Evolutionary conservation across 2,113 vertebrate genomes (phyloP).

Genomic region (Ginglymostoma cirratum): DNA sequence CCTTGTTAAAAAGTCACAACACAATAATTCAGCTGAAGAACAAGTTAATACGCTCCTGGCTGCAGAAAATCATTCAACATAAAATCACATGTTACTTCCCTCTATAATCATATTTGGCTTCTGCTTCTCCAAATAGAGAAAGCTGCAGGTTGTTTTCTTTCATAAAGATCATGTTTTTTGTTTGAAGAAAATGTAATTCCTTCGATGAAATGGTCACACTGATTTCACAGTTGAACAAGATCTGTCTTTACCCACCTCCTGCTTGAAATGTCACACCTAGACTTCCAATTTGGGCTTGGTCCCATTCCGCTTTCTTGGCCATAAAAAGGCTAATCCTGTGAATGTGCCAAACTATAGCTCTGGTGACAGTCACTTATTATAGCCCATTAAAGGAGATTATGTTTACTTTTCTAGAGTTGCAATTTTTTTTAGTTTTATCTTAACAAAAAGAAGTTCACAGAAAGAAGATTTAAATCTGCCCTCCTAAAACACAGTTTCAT

Average conservation of each 20-base stretch:
- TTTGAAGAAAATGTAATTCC: neutral
- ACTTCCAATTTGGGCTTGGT: neutral
- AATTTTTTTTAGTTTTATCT: neutral
- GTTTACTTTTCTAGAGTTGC: neutral
- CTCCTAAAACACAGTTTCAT: neutral
- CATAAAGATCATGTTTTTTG: neutral
- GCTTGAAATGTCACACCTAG: neutral
- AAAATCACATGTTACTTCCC: neutral
- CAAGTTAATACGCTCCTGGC: neutral
- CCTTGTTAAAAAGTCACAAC: neutral
- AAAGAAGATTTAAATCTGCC: neutral
- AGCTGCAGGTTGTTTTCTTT: no score
- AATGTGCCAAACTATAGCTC: neutral
- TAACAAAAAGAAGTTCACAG: neutral
- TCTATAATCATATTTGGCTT: neutral
- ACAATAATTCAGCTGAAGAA: neutral
- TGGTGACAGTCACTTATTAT: neutral
- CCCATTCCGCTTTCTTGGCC: neutral
- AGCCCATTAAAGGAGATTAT: neutral
- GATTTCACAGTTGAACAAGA: neutral
- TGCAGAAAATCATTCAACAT: neutral
- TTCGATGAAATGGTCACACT: neutral
- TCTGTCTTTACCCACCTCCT: neutral
- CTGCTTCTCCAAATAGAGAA: neutral
- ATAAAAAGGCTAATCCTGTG: neutral